Evolutionary conservation across 2,113 vertebrate species (phyloP).

Genomic region (Xenopus borealis): DNA sequence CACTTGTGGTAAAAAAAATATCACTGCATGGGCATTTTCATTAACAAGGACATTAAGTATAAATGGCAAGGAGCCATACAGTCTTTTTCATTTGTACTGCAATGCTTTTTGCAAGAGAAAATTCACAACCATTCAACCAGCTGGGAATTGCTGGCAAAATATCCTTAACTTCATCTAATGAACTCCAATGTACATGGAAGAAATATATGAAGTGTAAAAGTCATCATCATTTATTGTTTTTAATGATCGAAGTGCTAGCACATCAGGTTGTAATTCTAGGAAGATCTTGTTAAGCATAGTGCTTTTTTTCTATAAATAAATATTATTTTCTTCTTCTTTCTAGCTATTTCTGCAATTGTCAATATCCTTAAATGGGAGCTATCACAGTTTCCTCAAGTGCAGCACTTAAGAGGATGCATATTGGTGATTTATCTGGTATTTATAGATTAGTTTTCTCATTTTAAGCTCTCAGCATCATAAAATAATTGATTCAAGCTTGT

Average conservation of each 20-base stretch:
- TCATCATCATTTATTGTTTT: too few relatives aligned
- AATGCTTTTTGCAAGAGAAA: too few relatives aligned
- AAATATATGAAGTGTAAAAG: too few relatives aligned
- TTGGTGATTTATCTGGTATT: not conserved
- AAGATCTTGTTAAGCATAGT: not conserved
- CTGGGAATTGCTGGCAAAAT: not conserved
- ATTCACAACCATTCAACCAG: too few relatives aligned
- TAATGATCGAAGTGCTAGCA: too few relatives aligned
- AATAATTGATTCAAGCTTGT: not conserved
- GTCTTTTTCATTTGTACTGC: too few relatives aligned
- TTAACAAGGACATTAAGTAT: too few relatives aligned
- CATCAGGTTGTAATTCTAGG: not conserved
- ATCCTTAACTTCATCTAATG: not conserved
- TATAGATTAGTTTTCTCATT: constrained; percentile 3
- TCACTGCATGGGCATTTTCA: too few relatives aligned
- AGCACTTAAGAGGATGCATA: constrained; percentile 1
- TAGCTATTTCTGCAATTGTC: not conserved
- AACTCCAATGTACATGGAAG: not conserved
- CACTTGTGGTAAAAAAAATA: too few relatives aligned
- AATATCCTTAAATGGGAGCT: not conserved
- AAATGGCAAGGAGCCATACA: not conserved
- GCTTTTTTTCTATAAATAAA: not conserved
- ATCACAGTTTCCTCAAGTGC: not conserved
- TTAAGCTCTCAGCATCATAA: not conserved
- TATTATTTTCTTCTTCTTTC: not conserved